Evolutionary conservation across 2,888 invertebrate genomes (phyloP).

Genomic region (Epinotia nisella): DNA sequence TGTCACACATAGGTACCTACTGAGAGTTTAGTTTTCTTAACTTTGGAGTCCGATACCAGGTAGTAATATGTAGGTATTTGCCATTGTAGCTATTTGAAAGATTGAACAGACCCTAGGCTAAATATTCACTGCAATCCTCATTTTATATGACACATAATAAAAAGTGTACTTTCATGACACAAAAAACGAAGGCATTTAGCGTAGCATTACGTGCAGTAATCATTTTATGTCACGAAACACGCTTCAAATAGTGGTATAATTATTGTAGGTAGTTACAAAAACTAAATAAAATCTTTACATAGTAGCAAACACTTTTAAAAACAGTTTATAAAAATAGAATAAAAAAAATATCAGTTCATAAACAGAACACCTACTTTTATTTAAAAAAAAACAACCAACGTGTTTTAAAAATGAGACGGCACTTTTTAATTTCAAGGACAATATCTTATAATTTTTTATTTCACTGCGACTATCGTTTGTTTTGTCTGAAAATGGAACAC

Average conservation of each 20-base stretch:
- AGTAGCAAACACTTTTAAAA: background rate
- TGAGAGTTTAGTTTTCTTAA: too few relatives aligned
- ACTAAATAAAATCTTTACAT: background rate
- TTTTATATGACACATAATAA: background rate
- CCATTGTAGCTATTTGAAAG: too few relatives aligned
- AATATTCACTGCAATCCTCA: too few relatives aligned
- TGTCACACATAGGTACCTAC: too few relatives aligned
- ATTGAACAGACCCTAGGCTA: too few relatives aligned
- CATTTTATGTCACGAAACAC: slow-evolving; percentile 10
- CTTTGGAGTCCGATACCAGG: too few relatives aligned
- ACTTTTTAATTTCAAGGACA: background rate
- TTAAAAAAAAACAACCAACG: background rate
- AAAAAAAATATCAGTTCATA: background rate
- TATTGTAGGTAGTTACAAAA: background rate
- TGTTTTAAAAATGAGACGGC: background rate
- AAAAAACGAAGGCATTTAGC: background rate
- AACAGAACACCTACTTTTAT: background rate
- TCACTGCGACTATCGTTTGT: slow-evolving; percentile 1
- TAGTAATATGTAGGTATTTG: too few relatives aligned
- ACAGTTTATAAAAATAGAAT: background rate
- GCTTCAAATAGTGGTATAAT: background rate
- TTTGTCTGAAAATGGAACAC: slow-evolving; percentile 47
- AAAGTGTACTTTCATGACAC: background rate
- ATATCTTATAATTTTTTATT: background rate
- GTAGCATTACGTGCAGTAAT: slow-evolving; percentile 43